Evolutionary conservation across 2,888 invertebrate species (phyloP), one percentile per base, ranked within the genome.

Genomic region (Drosophila nr. medialis): DNA sequence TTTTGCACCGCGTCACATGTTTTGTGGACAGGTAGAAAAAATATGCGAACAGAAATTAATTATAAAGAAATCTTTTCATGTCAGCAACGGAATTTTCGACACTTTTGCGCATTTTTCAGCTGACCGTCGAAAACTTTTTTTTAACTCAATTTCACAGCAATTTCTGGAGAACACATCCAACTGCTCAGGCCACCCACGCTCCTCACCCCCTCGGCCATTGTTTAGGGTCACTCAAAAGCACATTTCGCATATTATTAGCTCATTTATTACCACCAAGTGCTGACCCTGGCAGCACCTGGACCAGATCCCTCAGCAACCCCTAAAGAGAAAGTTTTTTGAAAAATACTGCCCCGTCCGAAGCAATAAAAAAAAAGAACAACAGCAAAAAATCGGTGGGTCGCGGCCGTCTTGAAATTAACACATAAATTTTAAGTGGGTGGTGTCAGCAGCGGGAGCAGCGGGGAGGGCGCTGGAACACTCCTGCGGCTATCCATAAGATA

Each of bases 371-470:
- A 29, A 50, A 65, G 68, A 68, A 73, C 68, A 78, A 67, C 67
- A 73, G 82, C 76, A 75, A 80, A 83, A 83, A 77, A 65, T 80
- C 70, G 56, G 50, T 67, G 59, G 59, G 61, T 74, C 53, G 68
- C 53, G 72, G 67, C 84, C 82, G 80, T 87, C 91, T 91, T 88
- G 82, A 92, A 92, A 92, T 92, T 92, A 92, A 92, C 91, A 92
- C 92, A 92, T 92, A 92, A 92, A 92, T 92, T 92, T 92, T 76
- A 86, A 85, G 75, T 80, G 80, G 83, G 76, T 72, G 80, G 79
- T 61, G 75, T 70, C 54, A 62, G 58, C 24, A 76, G 71, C 75
- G 80, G 83, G 72, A 67, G 77, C n/a, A 4, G 7, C 8, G 11
- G 48, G 24, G 7, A 2, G 48, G 58, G 49, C 51, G 30, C 36